Percentiles rank a stretch among this genome's conserved stretches.
Evolutionary conservation across 2,888 invertebrate species (phyloP).

Genomic region (Trichogramma dendrolimi): DNA sequence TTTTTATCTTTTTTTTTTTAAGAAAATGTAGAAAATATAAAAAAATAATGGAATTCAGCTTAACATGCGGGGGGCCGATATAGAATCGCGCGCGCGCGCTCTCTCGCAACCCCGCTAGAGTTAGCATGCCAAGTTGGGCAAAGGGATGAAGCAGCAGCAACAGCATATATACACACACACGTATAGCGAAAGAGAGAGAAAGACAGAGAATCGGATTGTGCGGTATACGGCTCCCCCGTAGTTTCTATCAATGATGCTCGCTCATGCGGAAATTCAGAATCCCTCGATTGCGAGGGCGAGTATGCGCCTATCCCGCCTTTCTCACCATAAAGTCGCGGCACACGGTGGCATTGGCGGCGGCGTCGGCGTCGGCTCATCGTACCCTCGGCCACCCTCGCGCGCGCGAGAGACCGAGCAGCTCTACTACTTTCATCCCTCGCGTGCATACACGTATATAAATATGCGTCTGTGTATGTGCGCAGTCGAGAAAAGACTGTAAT

Average conservation of each 20-base stretch:
- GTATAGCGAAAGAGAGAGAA: constrained; percentile 21
- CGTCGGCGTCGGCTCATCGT: constrained; percentile 8
- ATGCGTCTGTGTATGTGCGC: constrained; percentile 10
- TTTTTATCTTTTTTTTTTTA: too few species aligned
- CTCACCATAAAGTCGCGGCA: constrained; percentile 45
- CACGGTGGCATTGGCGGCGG: constrained; percentile 16
- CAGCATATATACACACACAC: constrained; percentile 16
- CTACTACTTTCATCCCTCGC: constrained; percentile 20
- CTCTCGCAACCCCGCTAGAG: constrained; percentile 37
- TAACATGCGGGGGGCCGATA: constrained; percentile 38
- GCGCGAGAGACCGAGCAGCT: constrained; percentile 1
- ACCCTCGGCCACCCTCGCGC: constrained; percentile 20
- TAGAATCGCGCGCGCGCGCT: constrained; percentile 4
- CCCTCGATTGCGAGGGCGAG: constrained; percentile 32
- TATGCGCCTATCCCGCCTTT: constrained; percentile 47
- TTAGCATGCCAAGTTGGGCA: constrained; percentile 43
- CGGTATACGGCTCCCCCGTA: constrained; percentile 36
- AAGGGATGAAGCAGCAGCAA: constrained; percentile 43
- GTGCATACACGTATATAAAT: not conserved
- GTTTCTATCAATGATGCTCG: constrained; percentile 51
- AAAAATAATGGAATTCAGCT: constrained; percentile 51
- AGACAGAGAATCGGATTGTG: constrained; percentile 10
- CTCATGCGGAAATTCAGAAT: constrained; percentile 51
- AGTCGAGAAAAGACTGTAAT: not conserved
- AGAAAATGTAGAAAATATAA: constrained; percentile 41